Base-by-base conservation (phyloP, 2,797 vertebrate species). In the Meda fulgida region DNA sequence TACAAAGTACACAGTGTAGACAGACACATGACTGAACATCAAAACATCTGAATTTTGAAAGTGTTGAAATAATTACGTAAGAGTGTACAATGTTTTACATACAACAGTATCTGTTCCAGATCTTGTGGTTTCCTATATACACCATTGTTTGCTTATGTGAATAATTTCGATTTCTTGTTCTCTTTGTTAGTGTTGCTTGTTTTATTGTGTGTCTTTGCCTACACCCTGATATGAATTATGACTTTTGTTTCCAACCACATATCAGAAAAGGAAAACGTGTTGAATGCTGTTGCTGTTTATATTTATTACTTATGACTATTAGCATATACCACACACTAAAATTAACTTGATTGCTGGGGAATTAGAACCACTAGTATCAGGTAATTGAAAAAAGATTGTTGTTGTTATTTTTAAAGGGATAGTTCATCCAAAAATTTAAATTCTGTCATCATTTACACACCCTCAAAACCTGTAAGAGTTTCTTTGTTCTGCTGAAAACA, bases 1-100 rank as follows among this genome's bases (percentile, higher is more conserved):
- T 60, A 36, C 16, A 38, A 58, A 51, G 18, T 4, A 70, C 29
- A 26, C 46, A 26, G n/a, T 80, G 29, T 26, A 60, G 23, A 29
- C 6, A 29, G 60, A 63, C 26, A 29, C 5, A 29, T 38, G 13
- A 9, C 7, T 51, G 21, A 9, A 21, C 46, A 69, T 19, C 34
- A 26, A 34, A 69, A 53, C 78, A 80, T 29, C 77, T 40, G 77
- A 79, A 36, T 34, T 46, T 66, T 23, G 9, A 48, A 80, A 34
- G 7, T n/a, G 7, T 8, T 9, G 8, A 40, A 67, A 5, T 14
- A 7, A 10, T 11, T 18, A 7, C 2, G 26, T 34, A 69, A 34
- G 29, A 19, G 7, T 29, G 40, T 79, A 29, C 2, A 29, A 60
- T 40, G 16, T 65, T 40, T 78, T 8, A 78, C 55, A 78, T 60